Percentiles rank a stretch among this genome's conserved stretches.
phyloP scores from a whole-genome alignment of 2,797 vertebrate genomes.

The Falco naumanni region DNA sequence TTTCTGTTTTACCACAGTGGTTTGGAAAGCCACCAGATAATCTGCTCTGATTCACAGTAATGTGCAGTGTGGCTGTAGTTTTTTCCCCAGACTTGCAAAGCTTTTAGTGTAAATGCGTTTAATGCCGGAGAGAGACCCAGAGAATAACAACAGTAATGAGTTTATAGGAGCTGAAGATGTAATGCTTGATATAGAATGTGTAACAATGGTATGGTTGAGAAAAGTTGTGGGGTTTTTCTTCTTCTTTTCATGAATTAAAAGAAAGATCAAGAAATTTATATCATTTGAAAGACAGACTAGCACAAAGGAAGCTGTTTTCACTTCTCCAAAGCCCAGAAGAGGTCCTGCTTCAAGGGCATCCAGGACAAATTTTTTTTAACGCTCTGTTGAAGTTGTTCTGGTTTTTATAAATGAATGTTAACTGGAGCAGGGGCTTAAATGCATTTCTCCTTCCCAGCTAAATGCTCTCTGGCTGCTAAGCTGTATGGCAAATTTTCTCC shows the following conservation, averaged over 20 bases:
- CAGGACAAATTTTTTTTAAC: background rate
- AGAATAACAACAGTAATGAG: background rate
- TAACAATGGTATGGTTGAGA: fast-evolving
- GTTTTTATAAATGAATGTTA: background rate
- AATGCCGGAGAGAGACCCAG: background rate
- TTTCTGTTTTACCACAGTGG: background rate
- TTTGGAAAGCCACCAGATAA: background rate
- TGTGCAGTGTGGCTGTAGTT: fast-evolving
- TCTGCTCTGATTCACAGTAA: background rate
- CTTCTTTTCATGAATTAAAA: background rate
- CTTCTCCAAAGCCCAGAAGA: background rate
- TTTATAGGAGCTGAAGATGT: background rate
- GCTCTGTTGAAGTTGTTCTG: background rate
- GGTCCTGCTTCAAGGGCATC: background rate
- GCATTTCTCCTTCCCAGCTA: background rate
- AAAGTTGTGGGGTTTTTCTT: background rate
- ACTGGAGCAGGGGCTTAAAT: background rate
- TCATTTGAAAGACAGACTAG: background rate
- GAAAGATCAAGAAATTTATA: background rate
- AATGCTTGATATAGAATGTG: background rate
- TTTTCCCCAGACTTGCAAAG: fast-evolving
- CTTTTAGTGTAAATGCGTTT: background rate
- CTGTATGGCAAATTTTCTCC: background rate
- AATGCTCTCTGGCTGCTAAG: background rate
- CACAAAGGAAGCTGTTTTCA: background rate